Base-by-base conservation (phyloP, 2,113 vertebrate species). In the Hystrix cristata region DNA sequence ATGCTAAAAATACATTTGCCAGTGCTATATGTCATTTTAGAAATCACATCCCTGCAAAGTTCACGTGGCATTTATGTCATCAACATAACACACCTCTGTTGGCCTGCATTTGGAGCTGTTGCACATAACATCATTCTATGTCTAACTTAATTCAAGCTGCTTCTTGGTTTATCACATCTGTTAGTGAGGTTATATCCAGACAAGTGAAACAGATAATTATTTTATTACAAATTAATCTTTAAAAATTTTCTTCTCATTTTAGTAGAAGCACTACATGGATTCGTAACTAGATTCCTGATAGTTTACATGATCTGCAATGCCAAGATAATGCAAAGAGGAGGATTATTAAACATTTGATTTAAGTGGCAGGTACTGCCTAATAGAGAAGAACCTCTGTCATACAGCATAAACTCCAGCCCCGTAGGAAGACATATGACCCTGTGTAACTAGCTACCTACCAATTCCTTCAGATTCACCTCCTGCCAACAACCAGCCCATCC, bases 11-110 rank as follows among this genome's bases (percentile, higher is more conserved):
- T 11, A 51, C 38, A 38, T 38, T 38, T 38, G 16, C 46, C n/a
- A 92, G 19, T 21, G 21, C 7, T 86, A 78, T 72, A 79, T 60
- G 78, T n/a, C 59, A 90, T 38, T 80, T 91, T 31, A 86, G 67
- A 85, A 95, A 46, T 43, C 57, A 19, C 7, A 57, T 38, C 34
- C 59, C 34, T 55, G 3, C 14, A 8, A 27, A 34, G n/a, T 21
- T 86, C 43, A 57, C 29, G 1, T 38, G 38, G 43, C 55, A 15
- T 55, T 38, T 59, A 46, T 65, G 27, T 76, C 71, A 81, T 34
- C 46, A 9, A 6, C 6, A 5, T 13, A 21, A 59, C 27, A 69
- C 43, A 7, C 18, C 21, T 69, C 12, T n/a, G 19, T 31, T 43
- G 5, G 13, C n/a, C 64, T 87, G 3, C 6, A 2, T 51, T 27